Evolutionary conservation across 2,113 vertebrate genomes (phyloP), one percentile per base, ranked within the genome.

Genomic region (Gobiocypris rarus): DNA sequence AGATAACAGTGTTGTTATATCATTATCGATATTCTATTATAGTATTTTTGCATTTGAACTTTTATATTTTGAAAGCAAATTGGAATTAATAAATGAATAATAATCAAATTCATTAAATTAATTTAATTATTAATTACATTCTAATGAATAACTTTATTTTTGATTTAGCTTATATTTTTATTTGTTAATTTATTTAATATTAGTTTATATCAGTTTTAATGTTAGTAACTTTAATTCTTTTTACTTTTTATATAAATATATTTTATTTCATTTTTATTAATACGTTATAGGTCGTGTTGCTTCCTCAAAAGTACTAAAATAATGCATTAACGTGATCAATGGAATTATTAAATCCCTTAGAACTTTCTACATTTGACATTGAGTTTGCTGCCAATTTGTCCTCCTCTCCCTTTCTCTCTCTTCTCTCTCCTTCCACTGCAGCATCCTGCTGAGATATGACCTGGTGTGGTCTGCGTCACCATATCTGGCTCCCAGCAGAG

Each of bases 361-460:
- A 70, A 41, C 22, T 61, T 24, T 59, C 31, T 9, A 13, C 31
- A 14, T 56, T 34, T 75, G 71, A 70, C 77, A 15, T 3, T 63
- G 43, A 31, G 11, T 69, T 67, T 76, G 28, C 63, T 79, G 4
- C 41, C 61, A 58, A 50, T 75, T 9, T 43, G 34, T 34, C 43
- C 19, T 34, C 34, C n/a, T 34, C 26, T 67, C 19, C 14, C 34
- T 48, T 48, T 56, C 28, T 38, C 19, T 7, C 9, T 19, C 52
- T 24, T 38, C n/a, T 52, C 79, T 77, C 13, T 19, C 13, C 5
- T 73, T 83, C 63, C 70, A 81, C 69, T 75, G 83, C 28, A 70
- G 14, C 69, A 69, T 45, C 73, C 59, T 61, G 75, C 81, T 86
- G 81, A 83, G 50, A 71, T 54, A 14, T 84, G 83, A 84, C 76